A percentile compares a stretch with the other conserved stretches of the same genome.
These are phyloP conservation scores for Aphelenchoides fujianensis DNA, from an alignment of 1,140 invertebrate species.

Conservation along the genomic window DNA sequence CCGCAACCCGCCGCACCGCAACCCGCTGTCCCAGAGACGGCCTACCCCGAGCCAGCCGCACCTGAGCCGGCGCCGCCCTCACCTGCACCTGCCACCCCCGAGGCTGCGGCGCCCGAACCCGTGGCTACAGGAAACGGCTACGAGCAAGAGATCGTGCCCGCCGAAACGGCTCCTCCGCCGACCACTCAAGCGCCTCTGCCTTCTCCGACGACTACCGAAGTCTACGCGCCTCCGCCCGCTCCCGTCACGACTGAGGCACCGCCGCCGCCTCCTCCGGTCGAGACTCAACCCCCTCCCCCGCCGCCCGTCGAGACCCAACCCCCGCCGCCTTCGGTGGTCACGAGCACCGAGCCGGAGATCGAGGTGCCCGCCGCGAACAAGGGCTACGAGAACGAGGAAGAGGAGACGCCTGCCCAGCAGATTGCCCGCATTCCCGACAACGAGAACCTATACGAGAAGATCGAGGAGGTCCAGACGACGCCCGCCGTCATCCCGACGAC, in stretches of 20 bases:
- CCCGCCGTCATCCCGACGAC: neutral
- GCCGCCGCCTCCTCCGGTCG: neutral
- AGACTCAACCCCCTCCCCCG: neutral
- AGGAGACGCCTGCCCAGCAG: constrained; percentile 7
- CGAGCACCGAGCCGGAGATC: neutral
- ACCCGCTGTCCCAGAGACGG: too few species aligned
- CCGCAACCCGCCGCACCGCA: too few species aligned
- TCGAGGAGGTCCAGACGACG: neutral
- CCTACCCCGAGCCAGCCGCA: too few species aligned
- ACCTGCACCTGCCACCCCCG: neutral
- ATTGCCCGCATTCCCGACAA: constrained; percentile 10
- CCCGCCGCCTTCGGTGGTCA: neutral
- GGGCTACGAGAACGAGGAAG: neutral
- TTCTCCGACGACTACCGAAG: neutral
- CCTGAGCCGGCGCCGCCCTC: neutral
- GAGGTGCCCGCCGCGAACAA: neutral
- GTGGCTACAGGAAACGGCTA: neutral
- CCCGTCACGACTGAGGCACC: constrained; percentile 1
- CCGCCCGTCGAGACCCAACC: neutral
- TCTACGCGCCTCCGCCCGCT: neutral
- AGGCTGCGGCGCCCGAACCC: neutral
- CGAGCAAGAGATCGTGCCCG: neutral
- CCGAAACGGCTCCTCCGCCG: too few species aligned
- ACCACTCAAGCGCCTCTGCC: too few species aligned
- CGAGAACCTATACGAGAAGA: constrained; percentile 7